Evolutionary conservation across 1,140 invertebrate species (phyloP), one percentile per base, ranked within the genome.

Genomic region (Halesus radiatus): DNA sequence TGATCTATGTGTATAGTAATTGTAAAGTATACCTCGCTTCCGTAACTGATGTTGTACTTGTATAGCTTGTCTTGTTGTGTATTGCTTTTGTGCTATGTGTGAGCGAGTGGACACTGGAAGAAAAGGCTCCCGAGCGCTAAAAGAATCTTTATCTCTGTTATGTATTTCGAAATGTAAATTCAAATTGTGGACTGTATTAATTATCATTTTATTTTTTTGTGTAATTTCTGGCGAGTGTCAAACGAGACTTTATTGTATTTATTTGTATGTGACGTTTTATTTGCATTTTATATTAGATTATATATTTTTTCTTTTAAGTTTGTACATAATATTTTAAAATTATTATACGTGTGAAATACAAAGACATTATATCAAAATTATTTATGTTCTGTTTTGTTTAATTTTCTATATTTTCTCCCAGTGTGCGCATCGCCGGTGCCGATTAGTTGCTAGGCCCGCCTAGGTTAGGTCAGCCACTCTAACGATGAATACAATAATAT

Each of bases 311-410:
- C 73, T 81, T 79, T 80, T 79, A 82, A 82, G 78, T 82, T 82
- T 82, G 81, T 82, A 82, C 56, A 82, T 82, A 82, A 82, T 78
- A 80, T 80, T 80, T 68, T 77, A 74, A 80, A 82, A 76, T 82
- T 81, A 81, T 82, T 82, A 76, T 82, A 82, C 78, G 73, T 82
- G 54, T 77, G 73, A 64, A 82, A 76, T 81, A 81, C 76, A 82
- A 73, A 82, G 81, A 82, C 81, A 74, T 82, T 68, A 79, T 82
- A 82, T 82, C 81, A 80, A 82, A 82, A 82, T 82, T 82, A 80
- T 82, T 82, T 82, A 68, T 68, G 62, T 82, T 82, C 72, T 82
- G 32, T 79, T 82, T 76, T 79, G 66, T 82, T 82, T 76, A 76
- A 80, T 74, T 78, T 77, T 54, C 72, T 76, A 70, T 76, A 29